Percentiles rank a stretch among this genome's conserved stretches.
Conservation (phyloP, 2,888 invertebrate species). For the Ceramica pisi region DNA sequence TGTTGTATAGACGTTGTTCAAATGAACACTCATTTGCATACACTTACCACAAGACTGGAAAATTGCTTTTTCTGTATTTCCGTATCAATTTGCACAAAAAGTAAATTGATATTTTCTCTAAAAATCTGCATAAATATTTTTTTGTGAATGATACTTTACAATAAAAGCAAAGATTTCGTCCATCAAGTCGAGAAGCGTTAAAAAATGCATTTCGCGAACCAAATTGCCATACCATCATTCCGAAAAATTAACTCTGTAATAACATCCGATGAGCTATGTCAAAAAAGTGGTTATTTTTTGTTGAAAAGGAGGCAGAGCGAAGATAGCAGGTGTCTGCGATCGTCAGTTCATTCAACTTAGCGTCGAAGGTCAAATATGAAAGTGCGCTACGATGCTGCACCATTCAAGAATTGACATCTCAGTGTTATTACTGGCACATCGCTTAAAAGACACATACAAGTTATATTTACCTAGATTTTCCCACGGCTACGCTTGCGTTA, state of each 20-base stretch:
- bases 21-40: conserved; percentile 18
- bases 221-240: conserved; percentile 56
- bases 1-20: conserved; percentile 10
- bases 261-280: conserved; percentile 57
- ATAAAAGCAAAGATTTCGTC: conserved; percentile 6
- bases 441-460: neutral
- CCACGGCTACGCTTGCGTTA: no score
- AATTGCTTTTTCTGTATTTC: neutral
- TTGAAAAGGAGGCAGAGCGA: conserved; percentile 64
- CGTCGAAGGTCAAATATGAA: conserved; percentile 74
- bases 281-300: conserved; percentile 61
- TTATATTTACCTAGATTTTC: neutral
- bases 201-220: conserved; percentile 47
- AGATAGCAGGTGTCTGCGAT: conserved; percentile 71
- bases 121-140: neutral
- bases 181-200: conserved; percentile 2
- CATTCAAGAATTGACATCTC: conserved; percentile 62
- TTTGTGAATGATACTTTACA: neutral
- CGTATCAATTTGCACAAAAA: neutral
- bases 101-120: neutral
- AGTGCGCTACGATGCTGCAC: conserved; percentile 65
- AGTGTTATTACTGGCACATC: conserved; percentile 39
- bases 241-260: conserved; percentile 63
- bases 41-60: neutral
- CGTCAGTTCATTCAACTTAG: conserved; percentile 70